phyloP scores from a whole-genome alignment of 2,888 invertebrate genomes.

The Papilio elwesi region DNA sequence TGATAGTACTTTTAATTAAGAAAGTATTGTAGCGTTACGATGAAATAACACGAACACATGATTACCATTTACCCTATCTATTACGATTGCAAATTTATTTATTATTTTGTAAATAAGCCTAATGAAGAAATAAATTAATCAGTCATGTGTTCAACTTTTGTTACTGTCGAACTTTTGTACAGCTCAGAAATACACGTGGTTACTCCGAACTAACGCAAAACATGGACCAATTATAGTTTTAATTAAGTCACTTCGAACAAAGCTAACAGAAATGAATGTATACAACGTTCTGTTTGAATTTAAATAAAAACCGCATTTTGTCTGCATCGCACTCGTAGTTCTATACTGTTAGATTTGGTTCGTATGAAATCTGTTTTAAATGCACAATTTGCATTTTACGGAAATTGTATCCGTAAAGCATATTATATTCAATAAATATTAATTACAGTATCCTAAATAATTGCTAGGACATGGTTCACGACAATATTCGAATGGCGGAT shows the following conservation, averaged over 20 bases:
- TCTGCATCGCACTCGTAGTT: not conserved
- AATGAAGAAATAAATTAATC: too few species aligned
- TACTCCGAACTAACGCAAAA: not conserved
- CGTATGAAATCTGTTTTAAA: not conserved
- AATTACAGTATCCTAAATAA: too few species aligned
- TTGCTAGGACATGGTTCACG: too few species aligned
- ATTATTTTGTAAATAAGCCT: too few species aligned
- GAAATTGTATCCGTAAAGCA: not conserved
- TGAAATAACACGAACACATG: too few species aligned
- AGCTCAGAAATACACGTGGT: constrained; percentile 1
- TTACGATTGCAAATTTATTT: too few species aligned
- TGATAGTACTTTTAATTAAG: too few species aligned
- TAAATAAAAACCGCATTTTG: constrained; percentile 15
- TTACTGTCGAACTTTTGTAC: not conserved
- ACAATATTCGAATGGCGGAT: too few species aligned
- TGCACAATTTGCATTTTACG: not conserved
- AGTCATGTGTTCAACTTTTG: not conserved
- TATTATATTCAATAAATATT: too few species aligned
- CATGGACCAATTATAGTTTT: constrained; percentile 12
- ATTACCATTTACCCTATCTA: too few species aligned
- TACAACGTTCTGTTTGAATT: not conserved
- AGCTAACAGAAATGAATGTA: not conserved
- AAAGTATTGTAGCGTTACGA: too few species aligned
- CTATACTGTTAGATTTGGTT: not conserved
- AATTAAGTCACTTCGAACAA: constrained; percentile 19